Evolutionary conservation across 2,113 vertebrate genomes (phyloP).

Genomic region (Pyrgilauda ruficollis): DNA sequence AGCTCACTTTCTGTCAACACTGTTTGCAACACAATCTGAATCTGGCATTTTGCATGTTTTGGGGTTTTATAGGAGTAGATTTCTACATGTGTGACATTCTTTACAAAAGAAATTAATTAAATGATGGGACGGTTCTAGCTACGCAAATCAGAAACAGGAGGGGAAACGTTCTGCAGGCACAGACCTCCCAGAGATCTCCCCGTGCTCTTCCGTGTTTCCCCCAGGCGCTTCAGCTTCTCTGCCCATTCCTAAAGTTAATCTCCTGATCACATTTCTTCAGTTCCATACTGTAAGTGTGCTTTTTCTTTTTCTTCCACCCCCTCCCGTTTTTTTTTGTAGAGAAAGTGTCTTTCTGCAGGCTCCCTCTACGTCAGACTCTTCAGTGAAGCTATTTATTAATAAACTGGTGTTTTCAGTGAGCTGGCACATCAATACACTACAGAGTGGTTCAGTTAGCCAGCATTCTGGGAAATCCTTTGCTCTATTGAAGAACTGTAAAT

Average conservation of each 20-base stretch:
- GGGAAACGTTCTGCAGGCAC: slow-evolving; percentile 28
- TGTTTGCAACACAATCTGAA: neutral
- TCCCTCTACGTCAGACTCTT: slow-evolving; percentile 10
- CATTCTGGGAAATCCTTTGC: slow-evolving; percentile 80
- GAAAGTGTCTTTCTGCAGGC: neutral
- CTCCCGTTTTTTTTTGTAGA: neutral
- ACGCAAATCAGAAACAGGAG: slow-evolving; percentile 67
- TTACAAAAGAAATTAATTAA: slow-evolving; percentile 66
- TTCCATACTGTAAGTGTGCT: neutral
- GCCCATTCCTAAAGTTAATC: slow-evolving; percentile 40
- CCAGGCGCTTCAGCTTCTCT: slow-evolving; percentile 49
- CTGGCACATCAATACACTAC: slow-evolving; percentile 69
- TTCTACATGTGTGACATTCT: slow-evolving; percentile 59
- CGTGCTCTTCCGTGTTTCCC: slow-evolving; percentile 43
- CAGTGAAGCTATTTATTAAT: slow-evolving; percentile 72
- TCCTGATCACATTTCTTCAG: slow-evolving; percentile 49
- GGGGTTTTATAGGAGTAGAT: neutral
- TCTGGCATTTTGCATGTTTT: slow-evolving; percentile 3
- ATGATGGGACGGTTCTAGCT: slow-evolving; percentile 46
- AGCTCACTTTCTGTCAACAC: neutral
- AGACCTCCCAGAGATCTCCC: slow-evolving; percentile 52
- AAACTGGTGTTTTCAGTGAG: slow-evolving; percentile 70
- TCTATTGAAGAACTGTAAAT: slow-evolving; percentile 80
- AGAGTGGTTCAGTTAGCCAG: slow-evolving; percentile 74
- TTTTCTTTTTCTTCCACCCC: accelerated